A percentile compares a stretch with the other conserved stretches of the same genome.
Conservation (phyloP, 2,888 invertebrate species). For the Callyntrura sp. region DNA sequence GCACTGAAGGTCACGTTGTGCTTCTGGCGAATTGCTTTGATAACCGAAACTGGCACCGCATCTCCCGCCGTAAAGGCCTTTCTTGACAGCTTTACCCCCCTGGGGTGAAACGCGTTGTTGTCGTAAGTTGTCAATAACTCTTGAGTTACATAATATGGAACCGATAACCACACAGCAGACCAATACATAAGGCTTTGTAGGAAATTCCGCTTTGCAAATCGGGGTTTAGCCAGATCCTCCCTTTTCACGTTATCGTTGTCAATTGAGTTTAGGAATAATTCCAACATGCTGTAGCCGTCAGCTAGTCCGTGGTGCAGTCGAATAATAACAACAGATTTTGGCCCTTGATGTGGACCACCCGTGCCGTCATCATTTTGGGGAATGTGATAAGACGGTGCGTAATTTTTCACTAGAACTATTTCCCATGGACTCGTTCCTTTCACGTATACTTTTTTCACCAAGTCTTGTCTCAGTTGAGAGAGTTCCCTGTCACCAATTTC, state of each 20-base stretch:
- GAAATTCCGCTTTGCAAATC: constrained; percentile 55
- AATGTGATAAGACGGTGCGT: constrained; percentile 58
- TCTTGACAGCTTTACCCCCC: constrained; percentile 61
- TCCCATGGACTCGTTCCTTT: constrained; percentile 77
- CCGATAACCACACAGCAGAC: constrained; percentile 55
- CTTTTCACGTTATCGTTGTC: constrained; percentile 72
- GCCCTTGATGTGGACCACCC: constrained; percentile 56
- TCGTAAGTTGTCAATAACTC: constrained; percentile 74
- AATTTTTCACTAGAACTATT: constrained; percentile 77
- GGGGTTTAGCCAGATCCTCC: constrained; percentile 71
- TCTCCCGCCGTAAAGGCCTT: constrained; percentile 63
- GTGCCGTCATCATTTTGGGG: constrained; percentile 66
- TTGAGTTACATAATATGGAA: constrained; percentile 73
- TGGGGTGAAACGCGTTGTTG: constrained; percentile 73
- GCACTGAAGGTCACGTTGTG: constrained; percentile 75
- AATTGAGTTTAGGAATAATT: constrained; percentile 77
- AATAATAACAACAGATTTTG: constrained; percentile 76
- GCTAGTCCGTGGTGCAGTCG: constrained; percentile 76
- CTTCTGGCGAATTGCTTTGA: constrained; percentile 61
- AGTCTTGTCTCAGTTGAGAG: constrained; percentile 61
- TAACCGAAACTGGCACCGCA: constrained; percentile 66
- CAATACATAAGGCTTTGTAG: constrained; percentile 55
- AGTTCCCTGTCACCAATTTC: constrained; percentile 73
- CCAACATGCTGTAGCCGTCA: constrained; percentile 79
- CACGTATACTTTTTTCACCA: constrained; percentile 72